phyloP scores from a whole-genome alignment of 2,888 invertebrate genomes.

The Drosophila vallismaia region DNA sequence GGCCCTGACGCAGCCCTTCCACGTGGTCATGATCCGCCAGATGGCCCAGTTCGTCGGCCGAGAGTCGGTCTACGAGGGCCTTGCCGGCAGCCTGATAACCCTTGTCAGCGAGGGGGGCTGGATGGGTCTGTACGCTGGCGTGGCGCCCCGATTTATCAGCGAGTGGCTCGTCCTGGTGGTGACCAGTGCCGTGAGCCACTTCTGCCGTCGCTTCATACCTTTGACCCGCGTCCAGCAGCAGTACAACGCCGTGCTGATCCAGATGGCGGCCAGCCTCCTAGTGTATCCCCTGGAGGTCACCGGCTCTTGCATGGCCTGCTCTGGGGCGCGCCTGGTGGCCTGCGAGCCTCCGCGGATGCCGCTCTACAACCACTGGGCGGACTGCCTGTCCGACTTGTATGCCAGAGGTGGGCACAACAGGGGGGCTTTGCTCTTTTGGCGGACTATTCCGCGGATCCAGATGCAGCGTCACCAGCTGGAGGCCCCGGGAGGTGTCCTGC shows the following conservation, averaged over 20 bases:
- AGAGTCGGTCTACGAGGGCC: conserved; percentile 31
- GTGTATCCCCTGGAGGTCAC: conserved; percentile 58
- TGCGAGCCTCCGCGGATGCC: conserved; percentile 66
- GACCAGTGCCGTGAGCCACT: conserved; percentile 32
- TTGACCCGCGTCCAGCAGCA: conserved; percentile 10
- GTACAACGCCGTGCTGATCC: conserved; percentile 46
- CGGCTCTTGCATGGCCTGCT: conserved; percentile 59
- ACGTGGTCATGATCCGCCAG: conserved; percentile 60
- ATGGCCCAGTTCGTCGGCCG: conserved; percentile 63
- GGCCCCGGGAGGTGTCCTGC: neutral
- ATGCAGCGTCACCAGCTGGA: conserved; percentile 2
- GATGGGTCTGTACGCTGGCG: conserved; percentile 52
- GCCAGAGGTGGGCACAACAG: conserved; percentile 57
- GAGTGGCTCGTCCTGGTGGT: conserved; percentile 45
- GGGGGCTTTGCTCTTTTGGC: conserved; percentile 53
- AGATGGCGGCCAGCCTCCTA: conserved; percentile 35
- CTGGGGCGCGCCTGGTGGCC: conserved; percentile 51
- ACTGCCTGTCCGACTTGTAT: conserved; percentile 51
- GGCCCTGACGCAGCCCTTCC: conserved; percentile 56
- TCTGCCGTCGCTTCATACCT: conserved; percentile 14
- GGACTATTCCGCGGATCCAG: conserved; percentile 45
- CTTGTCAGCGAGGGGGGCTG: conserved; percentile 24
- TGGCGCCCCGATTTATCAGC: conserved; percentile 50
- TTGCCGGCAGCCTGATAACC: conserved; percentile 26
- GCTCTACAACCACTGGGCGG: conserved; percentile 56